Base-by-base conservation (phyloP, 2,797 vertebrate species). In the Molossus alvarezi region DNA sequence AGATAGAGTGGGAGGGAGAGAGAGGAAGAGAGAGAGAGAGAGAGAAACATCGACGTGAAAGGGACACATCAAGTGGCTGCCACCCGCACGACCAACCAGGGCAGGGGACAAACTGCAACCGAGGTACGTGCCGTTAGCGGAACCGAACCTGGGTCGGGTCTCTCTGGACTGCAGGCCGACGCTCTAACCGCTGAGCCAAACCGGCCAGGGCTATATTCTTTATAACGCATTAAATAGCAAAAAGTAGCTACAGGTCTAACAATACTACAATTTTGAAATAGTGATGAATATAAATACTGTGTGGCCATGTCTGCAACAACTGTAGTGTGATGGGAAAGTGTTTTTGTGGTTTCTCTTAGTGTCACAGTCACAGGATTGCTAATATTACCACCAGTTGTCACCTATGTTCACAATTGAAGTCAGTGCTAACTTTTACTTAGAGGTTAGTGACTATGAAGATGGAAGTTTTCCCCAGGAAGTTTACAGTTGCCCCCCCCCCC, bases 181-280 rank as follows among this genome's bases (percentile, higher is more conserved):
- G 33, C 33, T 33, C 33, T 33, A 33, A 33, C 33, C 33, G 33
- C 33, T 33, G 33, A 33, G 33, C 33, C 33, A 33, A 33, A 33
- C 33, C 33, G 33, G 33, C 33, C 33, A 33, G 33, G 33, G 33
- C 33, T 33, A 33, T 33, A 33, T 33, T 67, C 79, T 84, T 89
- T 88, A 12, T 90, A 90, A 79, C 85, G 62, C 18, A 51, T 81
- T 79, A 60, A 91, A 17, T 81, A 75, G 81, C 77, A 84, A 90
- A 95, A 45, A 55, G 25, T 62, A 96, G 76, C 87, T 58, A 21
- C 37, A 92, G 25, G 29, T 87, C 79, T 94, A 29, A 91, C 23
- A 9, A 15, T 69, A n/a, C 67, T 65, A 11, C 95, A 82, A 73
- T 86, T 95, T 67, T n/a, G 51, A 92, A 86, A 58, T 57, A 64